phyloP scores from a whole-genome alignment of 2,888 invertebrate genomes.

The Xiphydria camelus region DNA sequence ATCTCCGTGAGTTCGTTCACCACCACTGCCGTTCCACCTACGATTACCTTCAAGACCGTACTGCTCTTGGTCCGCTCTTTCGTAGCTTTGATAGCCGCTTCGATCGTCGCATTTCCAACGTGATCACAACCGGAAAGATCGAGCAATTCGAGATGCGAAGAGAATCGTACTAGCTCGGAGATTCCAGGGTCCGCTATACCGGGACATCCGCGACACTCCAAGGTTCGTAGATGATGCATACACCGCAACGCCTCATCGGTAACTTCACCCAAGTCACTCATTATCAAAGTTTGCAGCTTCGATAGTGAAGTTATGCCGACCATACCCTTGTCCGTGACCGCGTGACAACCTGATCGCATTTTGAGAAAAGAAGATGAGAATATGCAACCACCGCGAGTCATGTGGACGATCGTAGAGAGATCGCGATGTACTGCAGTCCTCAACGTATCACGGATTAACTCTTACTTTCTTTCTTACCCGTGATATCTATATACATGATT shows the following conservation, averaged over 20 bases:
- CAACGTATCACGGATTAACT: too few relatives aligned
- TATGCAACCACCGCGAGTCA: too few relatives aligned
- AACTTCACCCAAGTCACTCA: constrained; percentile 35
- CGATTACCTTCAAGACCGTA: constrained; percentile 40
- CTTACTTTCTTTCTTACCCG: constrained; percentile 34
- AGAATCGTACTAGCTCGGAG: constrained; percentile 31
- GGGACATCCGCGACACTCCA: constrained; percentile 43
- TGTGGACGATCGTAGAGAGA: too few relatives aligned
- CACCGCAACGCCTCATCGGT: constrained; percentile 35
- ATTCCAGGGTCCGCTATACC: constrained; percentile 35
- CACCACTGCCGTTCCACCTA: constrained; percentile 35
- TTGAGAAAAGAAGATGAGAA: too few relatives aligned
- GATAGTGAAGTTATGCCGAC: constrained; percentile 35
- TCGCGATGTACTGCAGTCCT: too few relatives aligned
- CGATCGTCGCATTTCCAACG: constrained; percentile 35
- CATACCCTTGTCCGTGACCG: constrained; percentile 38
- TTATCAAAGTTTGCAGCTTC: constrained; percentile 37
- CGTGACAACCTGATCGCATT: constrained; percentile 35
- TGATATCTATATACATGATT: constrained; percentile 37
- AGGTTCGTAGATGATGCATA: constrained; percentile 33
- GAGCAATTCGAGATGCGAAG: constrained; percentile 38
- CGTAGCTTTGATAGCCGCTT: constrained; percentile 39
- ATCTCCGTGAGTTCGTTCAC: constrained; percentile 22
- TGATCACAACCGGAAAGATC: constrained; percentile 43
- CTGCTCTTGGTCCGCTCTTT: constrained; percentile 39